These are phyloP conservation scores for Rhagophthalmus giganteus DNA, from an alignment of 2,888 invertebrate genomes.

Conservation along the genomic window DNA sequence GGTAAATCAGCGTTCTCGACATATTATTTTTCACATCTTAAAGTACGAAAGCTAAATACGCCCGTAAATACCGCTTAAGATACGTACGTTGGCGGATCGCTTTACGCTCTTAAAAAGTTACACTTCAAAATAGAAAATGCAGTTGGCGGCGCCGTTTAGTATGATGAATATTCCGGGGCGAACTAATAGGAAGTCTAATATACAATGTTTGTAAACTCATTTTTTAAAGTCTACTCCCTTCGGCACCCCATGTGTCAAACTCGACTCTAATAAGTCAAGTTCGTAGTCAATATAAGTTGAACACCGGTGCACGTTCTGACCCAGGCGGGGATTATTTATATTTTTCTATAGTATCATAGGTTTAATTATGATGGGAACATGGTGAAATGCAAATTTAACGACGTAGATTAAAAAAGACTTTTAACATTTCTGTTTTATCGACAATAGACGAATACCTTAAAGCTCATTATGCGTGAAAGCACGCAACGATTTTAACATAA, in stretches of 20 bases:
- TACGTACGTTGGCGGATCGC: slow-evolving; percentile 14
- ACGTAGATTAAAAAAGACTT: too few relatives aligned
- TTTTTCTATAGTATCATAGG: too few relatives aligned
- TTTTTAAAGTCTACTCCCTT: slow-evolving; percentile 50
- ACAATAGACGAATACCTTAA: too few relatives aligned
- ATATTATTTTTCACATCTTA: slow-evolving; percentile 25
- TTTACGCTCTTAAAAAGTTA: slow-evolving; percentile 6
- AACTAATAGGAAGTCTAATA: slow-evolving; percentile 38
- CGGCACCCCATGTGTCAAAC: slow-evolving; percentile 55
- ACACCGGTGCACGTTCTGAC: slow-evolving; percentile 40
- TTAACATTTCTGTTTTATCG: too few relatives aligned
- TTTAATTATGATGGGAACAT: too few relatives aligned
- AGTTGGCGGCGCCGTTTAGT: slow-evolving; percentile 17
- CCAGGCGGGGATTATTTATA: slow-evolving; percentile 1
- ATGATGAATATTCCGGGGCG: slow-evolving; percentile 27
- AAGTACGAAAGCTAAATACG: slow-evolving; percentile 8
- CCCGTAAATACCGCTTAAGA: slow-evolving; percentile 16
- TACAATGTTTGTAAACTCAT: slow-evolving; percentile 50
- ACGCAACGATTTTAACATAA: too few relatives aligned
- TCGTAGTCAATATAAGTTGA: slow-evolving; percentile 43
- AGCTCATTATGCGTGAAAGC: too few relatives aligned
- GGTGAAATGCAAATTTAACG: too few relatives aligned
- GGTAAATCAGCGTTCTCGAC: slow-evolving; percentile 20
- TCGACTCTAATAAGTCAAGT: slow-evolving; percentile 52
- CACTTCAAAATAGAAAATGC: slow-evolving; percentile 19